Evolutionary conservation across 2,113 vertebrate genomes (phyloP), one percentile per base, ranked within the genome.

Genomic region (Benitochromis conjunctus): DNA sequence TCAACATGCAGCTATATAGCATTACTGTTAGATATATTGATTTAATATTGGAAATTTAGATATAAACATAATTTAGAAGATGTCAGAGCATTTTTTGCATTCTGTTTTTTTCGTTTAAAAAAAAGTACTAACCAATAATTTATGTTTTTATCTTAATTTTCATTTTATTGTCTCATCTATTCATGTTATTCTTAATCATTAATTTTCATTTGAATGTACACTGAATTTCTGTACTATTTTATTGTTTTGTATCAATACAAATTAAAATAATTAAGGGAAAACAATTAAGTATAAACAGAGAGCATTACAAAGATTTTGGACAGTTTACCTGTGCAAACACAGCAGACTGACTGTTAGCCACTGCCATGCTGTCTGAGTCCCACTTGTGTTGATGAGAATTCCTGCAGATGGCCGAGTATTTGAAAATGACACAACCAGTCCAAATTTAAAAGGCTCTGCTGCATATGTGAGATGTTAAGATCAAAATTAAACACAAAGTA

Each of bases 381-480:
- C 83, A 80, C 62, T 46, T 86, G 87, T 86, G 80, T 55, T 10
- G 53, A n/a, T 76, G 34, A 46, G 24, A 86, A 60, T 13, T 36
- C 13, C 83, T 16, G 58, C 92, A 95, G 88, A 93, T 94, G 92
- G 91, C 80, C 81, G 88, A 90, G 79, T 69, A 83, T 86, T 92
- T 89, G 54, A 46, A 89, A 79, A 81, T 80, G 85, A 91, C 0
- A 64, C 83, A 78, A 55, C 54, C 18, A 79, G 41, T 80, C 78
- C 53, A 57, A 18, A 83, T 91, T 79, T 79, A 86, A 86, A 91
- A 87, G 46, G 41, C 24, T 86, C 14, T 54, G 60, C 85, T 85
- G 60, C 79, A 46, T 43, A 48, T 74, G 14, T 81, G 11, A 54
- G n/a, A 76, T 21, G 53, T 53, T 13, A 87, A 53, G 34, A 71